A percentile compares a stretch with the other conserved stretches of the same genome.
Conservation (phyloP, 2,113 vertebrate species). For the Otis tarda region DNA sequence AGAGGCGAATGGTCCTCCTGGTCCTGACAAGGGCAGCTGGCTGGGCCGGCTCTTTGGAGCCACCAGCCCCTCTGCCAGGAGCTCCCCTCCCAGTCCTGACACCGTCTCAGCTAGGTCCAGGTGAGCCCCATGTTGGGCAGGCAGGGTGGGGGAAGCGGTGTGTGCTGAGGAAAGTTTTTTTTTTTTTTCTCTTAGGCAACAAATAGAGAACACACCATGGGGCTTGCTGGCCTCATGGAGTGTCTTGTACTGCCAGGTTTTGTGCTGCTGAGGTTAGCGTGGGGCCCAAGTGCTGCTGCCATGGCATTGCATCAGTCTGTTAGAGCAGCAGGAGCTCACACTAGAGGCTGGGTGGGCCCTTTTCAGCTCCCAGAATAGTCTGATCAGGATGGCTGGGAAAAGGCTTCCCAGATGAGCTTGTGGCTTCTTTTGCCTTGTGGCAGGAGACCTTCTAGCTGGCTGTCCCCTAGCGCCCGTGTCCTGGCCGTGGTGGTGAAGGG, state of each 20-base stretch:
- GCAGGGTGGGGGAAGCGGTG: fast-evolving
- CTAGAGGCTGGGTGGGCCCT: background rate
- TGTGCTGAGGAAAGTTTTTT: background rate
- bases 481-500: slow-evolving; percentile 74
- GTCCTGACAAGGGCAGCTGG: slow-evolving; percentile 30
- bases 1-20: fast-evolving
- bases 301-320: fast-evolving
- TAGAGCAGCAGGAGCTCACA: background rate
- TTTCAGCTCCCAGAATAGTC: fast-evolving
- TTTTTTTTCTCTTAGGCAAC: background rate
- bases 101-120: slow-evolving; percentile 33
- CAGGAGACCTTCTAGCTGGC: slow-evolving; percentile 92
- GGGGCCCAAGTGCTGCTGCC: fast-evolving
- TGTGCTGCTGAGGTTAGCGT: background rate
- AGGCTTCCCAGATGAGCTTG: background rate
- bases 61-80: background rate
- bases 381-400: background rate
- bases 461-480: slow-evolving; percentile 79
- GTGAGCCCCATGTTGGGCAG: background rate
- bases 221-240: fast-evolving
- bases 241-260: fast-evolving
- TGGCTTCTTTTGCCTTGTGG: background rate
- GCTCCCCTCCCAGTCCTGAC: slow-evolving; percentile 1
- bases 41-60: slow-evolving; percentile 90
- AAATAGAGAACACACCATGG: fast-evolving